Percentiles rank a stretch among this genome's conserved stretches.
Conservation (phyloP, 2,113 vertebrate species). For the Setophaga petechia region DNA sequence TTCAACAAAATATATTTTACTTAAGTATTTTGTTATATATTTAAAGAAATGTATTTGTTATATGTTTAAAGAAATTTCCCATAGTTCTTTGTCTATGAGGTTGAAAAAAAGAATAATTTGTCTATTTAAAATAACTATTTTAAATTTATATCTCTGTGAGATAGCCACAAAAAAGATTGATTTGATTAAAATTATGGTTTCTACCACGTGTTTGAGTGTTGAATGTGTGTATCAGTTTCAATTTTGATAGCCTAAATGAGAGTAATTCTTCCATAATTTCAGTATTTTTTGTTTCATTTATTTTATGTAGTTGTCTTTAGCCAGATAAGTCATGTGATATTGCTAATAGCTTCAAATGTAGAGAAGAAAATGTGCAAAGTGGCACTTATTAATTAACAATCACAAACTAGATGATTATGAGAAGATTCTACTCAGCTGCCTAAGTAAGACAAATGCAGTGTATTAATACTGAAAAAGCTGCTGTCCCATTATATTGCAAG, state of each 20-base stretch:
- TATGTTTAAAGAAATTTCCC: not conserved
- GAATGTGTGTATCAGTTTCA: not conserved
- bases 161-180: not conserved
- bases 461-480: not conserved
- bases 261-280: not conserved
- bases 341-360: not conserved
- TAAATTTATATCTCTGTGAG: not conserved
- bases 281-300: not conserved
- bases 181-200: not conserved
- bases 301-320: not conserved
- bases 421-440: not conserved
- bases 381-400: slow-evolving; percentile 1
- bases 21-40: not conserved
- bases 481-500: not conserved
- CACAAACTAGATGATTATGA: not conserved
- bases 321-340: not conserved
- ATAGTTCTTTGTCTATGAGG: not conserved
- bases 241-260: not conserved
- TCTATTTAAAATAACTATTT: not conserved
- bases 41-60: not conserved
- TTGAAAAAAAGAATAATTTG: not conserved
- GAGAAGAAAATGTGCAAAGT: not conserved
- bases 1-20: not conserved
- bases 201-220: not conserved
- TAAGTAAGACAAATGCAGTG: not conserved